These are phyloP conservation scores for Antennarius striatus DNA, from an alignment of 2,113 vertebrate species.

Conservation along the genomic window DNA sequence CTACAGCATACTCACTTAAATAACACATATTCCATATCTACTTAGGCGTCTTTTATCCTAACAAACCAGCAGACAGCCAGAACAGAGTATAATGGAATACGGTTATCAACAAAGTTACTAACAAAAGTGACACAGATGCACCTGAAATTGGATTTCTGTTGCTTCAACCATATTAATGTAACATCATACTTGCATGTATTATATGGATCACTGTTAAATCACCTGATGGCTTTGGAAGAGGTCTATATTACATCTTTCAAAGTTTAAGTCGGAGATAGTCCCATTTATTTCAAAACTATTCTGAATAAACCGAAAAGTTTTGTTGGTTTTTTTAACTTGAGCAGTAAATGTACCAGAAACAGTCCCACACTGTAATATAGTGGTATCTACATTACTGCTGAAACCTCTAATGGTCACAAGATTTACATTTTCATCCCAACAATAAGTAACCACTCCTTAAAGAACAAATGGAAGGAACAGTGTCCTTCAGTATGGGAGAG, in stretches of 20 bases:
- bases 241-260: constrained; percentile 9
- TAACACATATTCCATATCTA: constrained; percentile 5
- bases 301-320: constrained; percentile 3
- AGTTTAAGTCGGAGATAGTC: constrained; percentile 42
- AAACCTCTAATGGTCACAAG: constrained; percentile 4
- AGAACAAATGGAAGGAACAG: constrained; percentile 4
- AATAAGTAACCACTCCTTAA: constrained; percentile 2
- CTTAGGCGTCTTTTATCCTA: not conserved
- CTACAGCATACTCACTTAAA: constrained; percentile 21
- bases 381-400: constrained; percentile 8
- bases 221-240: constrained; percentile 30
- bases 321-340: not conserved
- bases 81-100: not conserved
- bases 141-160: not conserved
- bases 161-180: not conserved
- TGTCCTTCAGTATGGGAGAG: constrained; percentile 25
- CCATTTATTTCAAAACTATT: constrained; percentile 7
- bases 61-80: constrained; percentile 5
- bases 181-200: constrained; percentile 5
- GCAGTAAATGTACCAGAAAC: not conserved
- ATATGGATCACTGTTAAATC: constrained; percentile 9
- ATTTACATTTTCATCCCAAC: not conserved
- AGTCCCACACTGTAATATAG: constrained; percentile 15
- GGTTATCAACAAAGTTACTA: constrained; percentile 6
- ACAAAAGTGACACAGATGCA: not conserved